A percentile compares a stretch with the other conserved stretches of the same genome.
These are phyloP conservation scores for Ctenopoma kingsleyae DNA, from an alignment of 2,797 vertebrate genomes.

Conservation along the genomic window DNA sequence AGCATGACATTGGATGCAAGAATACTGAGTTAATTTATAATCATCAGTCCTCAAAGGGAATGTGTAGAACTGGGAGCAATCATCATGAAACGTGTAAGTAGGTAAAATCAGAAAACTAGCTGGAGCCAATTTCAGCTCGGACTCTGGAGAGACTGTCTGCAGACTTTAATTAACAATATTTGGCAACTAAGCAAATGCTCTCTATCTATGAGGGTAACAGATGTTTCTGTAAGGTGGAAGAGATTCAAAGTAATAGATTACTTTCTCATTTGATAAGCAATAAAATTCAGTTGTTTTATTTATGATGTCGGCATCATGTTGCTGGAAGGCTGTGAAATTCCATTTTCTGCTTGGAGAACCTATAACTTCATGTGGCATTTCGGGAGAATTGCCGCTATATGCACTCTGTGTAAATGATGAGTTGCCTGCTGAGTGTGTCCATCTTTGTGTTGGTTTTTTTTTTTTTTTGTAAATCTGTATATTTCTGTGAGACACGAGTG, in stretches of 20 bases:
- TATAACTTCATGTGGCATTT: slow-evolving; percentile 3
- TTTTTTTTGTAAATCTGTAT: background rate
- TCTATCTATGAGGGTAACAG: slow-evolving; percentile 41
- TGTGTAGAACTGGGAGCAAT: slow-evolving; percentile 43
- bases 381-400: background rate
- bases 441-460: background rate
- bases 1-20: slow-evolving; percentile 36
- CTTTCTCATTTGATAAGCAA: slow-evolving; percentile 32
- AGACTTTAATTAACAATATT: slow-evolving; percentile 72
- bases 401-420: slow-evolving; percentile 9
- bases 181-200: slow-evolving; percentile 48
- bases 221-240: slow-evolving; percentile 24
- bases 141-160: slow-evolving; percentile 56
- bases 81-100: slow-evolving; percentile 52
- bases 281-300: slow-evolving; percentile 25
- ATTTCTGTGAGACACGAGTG: background rate
- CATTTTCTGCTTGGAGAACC: slow-evolving; percentile 39
- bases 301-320: slow-evolving; percentile 5
- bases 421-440: background rate
- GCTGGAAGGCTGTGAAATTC: slow-evolving; percentile 9
- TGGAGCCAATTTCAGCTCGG: slow-evolving; percentile 56
- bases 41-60: slow-evolving; percentile 62
- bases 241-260: slow-evolving; percentile 49
- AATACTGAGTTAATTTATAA: slow-evolving; percentile 69
- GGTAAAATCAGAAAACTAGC: slow-evolving; percentile 59